Conservation (phyloP, 2,888 invertebrate genomes). For the Lacanobia wlatinum region DNA sequence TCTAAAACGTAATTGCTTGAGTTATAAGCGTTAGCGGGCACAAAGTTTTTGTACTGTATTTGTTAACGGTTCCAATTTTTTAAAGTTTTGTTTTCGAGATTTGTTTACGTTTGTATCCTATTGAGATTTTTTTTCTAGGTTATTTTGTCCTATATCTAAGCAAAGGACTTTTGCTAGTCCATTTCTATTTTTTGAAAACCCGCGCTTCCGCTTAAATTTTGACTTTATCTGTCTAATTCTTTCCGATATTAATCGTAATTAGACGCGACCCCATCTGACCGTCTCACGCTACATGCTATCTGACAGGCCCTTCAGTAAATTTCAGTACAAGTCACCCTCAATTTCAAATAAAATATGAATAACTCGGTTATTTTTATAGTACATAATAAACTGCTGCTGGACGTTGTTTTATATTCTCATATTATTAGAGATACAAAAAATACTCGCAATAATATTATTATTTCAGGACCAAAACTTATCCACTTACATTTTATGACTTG, state of each 20-base stretch:
- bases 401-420: slow-evolving; percentile 29
- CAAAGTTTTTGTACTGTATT: slow-evolving; percentile 19
- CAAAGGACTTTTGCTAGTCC: not conserved
- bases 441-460: not conserved
- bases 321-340: not conserved
- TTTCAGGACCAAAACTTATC: slow-evolving; percentile 25
- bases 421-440: slow-evolving; percentile 23
- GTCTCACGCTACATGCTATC: no score
- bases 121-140: not conserved
- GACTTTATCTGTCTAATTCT: no score
- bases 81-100: not conserved
- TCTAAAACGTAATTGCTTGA: slow-evolving; percentile 58
- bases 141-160: not conserved
- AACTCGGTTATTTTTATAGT: slow-evolving; percentile 12
- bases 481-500: slow-evolving; percentile 37
- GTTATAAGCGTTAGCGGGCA: slow-evolving; percentile 51
- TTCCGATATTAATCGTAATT: no score
- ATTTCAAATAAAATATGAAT: slow-evolving; percentile 21
- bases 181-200: no score
- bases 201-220: no score
- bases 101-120: not conserved
- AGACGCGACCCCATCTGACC: no score
- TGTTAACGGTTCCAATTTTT: slow-evolving; percentile 21
- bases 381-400: slow-evolving; percentile 9
- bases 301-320: not conserved